Base-by-base conservation (phyloP, 2,888 invertebrate genomes). In the Leptarthrus brevirostris region DNA sequence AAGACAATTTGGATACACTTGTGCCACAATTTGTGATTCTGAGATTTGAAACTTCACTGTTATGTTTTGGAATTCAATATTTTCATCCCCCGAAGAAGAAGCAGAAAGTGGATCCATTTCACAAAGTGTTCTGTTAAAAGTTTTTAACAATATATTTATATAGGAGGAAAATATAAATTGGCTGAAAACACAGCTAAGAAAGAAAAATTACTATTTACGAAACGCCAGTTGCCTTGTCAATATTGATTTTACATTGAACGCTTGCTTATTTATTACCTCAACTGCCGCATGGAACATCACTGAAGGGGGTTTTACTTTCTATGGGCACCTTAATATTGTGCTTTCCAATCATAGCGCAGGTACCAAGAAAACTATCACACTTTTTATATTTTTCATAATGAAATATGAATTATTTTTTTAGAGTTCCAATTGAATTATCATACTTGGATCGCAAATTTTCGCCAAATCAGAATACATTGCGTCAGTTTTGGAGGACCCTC, bases 1-100 rank as follows among this genome's bases (percentile, higher is more conserved):
- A 81, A 87, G 86, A 49, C 80, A 80, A 75, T 83, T 83, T 49
- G 84, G 82, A 80, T 85, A 85, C 8, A 83, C 81, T 75, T 83
- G 83, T 3, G 84, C 85, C 18, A 85, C 81, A 24, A 82, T 80
- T 73, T 84, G 80, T 12, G 79, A 76, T 3, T 81, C 81, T 5
- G 81, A 78, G 26, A 85, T 79, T 56, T 79, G 80, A 76, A 85
- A 83, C 78, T 85, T 85, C 0, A 85, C 84, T 0, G 85, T 85
- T 1, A 85, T 81, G 77, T 85, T 84, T 76, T 83, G 80, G 40
- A 76, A 78, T n/a, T 78, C 73, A 6, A 69, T 18, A 20, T 20
- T 30, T 24, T 52, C 24, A 18, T 70, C 52, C 2, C 44, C 22
- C 3, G 18, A 18, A 8, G 69, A 52, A 52, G 69, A 69, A 12